A percentile compares a stretch with the other conserved stretches of the same genome.
These are phyloP conservation scores for Archilochus colubris DNA, from an alignment of 2,113 vertebrate genomes.

Conservation along the genomic window DNA sequence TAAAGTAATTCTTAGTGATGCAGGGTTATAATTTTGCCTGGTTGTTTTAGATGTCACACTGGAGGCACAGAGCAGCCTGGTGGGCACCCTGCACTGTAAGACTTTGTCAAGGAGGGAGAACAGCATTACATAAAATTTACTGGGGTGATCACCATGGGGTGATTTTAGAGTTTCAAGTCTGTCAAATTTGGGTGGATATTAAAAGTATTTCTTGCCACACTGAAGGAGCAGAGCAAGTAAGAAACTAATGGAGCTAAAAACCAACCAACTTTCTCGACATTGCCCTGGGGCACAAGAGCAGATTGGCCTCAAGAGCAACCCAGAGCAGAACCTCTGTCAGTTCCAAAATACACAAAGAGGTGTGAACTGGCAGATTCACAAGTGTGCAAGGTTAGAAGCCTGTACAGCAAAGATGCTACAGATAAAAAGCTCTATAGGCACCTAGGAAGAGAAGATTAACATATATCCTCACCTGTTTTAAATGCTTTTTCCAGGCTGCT, in stretches of 20 bases:
- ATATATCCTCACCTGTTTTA: neutral
- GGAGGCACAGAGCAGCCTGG: neutral
- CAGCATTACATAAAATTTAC: neutral
- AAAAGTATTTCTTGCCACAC: neutral
- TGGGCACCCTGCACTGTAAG: neutral
- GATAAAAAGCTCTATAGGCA: neutral
- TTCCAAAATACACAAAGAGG: neutral
- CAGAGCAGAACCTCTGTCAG: neutral
- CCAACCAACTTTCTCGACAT: neutral
- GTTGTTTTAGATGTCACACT: neutral
- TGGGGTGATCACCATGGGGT: neutral
- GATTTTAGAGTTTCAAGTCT: neutral
- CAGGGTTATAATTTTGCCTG: neutral
- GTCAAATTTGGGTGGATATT: neutral
- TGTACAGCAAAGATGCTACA: neutral
- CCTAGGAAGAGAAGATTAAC: neutral
- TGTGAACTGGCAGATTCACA: neutral
- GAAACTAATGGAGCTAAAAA: neutral
- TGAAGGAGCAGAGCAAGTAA: neutral
- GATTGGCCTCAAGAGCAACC: neutral
- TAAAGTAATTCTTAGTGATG: neutral
- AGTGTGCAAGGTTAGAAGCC: neutral
- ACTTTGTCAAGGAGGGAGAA: neutral
- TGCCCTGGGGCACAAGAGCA: neutral
- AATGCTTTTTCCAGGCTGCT: neutral